Percentiles rank a stretch among this genome's conserved stretches.
These are phyloP conservation scores for Chelonus formosanus DNA, from an alignment of 2,888 invertebrate species.

Conservation along the genomic window DNA sequence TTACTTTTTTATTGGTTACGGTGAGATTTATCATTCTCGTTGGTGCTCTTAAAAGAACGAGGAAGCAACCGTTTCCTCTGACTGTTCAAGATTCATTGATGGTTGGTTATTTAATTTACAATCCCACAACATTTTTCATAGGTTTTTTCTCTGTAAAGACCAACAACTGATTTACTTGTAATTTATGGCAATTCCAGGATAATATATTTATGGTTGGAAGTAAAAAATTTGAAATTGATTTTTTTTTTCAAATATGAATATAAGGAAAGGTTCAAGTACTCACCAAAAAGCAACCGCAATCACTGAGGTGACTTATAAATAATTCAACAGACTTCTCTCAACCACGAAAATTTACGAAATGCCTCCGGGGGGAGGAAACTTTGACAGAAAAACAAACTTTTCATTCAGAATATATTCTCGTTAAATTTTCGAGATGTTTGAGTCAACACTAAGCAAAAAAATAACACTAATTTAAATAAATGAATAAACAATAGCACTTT, in stretches of 20 bases:
- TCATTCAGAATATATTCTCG: too few species aligned
- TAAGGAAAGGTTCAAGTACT: neutral
- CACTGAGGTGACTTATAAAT: conserved; percentile 31
- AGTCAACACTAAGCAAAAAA: too few species aligned
- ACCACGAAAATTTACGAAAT: conserved; percentile 13
- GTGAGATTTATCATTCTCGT: conserved; percentile 35
- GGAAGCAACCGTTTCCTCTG: conserved; percentile 23
- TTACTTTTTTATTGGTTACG: conserved; percentile 14
- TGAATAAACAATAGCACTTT: too few species aligned
- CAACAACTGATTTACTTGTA: too few species aligned
- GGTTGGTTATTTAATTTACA: neutral
- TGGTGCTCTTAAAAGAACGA: conserved; percentile 12
- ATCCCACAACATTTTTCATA: too few species aligned
- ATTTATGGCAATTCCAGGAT: too few species aligned
- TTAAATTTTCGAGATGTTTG: too few species aligned
- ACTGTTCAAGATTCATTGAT: conserved; percentile 20
- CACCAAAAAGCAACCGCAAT: conserved; percentile 28
- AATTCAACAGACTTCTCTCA: conserved; percentile 29
- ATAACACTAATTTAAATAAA: too few species aligned
- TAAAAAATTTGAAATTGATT: neutral
- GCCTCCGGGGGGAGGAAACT: conserved; percentile 7
- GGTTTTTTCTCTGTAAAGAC: too few species aligned
- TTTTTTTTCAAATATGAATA: neutral
- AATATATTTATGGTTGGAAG: too few species aligned
- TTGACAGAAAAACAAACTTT: conserved; percentile 5